Evolutionary conservation across 2,797 vertebrate species (phyloP), one percentile per base, ranked within the genome.

Genomic region (Pelochelys cantorii): DNA sequence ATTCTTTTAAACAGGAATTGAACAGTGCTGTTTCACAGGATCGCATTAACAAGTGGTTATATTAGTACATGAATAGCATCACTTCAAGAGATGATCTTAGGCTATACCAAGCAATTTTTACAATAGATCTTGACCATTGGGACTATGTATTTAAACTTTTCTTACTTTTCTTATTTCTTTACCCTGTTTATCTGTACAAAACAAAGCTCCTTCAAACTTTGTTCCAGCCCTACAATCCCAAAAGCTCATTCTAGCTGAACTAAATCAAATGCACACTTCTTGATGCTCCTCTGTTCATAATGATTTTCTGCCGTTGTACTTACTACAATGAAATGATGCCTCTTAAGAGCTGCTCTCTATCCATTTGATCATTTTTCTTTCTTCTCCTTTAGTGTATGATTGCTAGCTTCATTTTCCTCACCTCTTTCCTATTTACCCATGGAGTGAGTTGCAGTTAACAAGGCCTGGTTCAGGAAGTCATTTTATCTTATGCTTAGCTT

Each of bases 61-160:
- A 34, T 95, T 96, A 94, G 65, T 85, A 77, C 87, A 11, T 91
- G 75, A 96, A 93, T 91, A 93, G 74, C 81, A 86, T 86, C 86
- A 68, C 57, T 82, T 92, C 83, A 86, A 94, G 87, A 48, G 85
- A 82, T 91, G 56, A 86, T 94, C 94, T 94, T 93, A 84, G 52
- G 37, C 86, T 89, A 55, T n/a, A 86, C 15, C 92, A 56, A 95
- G 89, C n/a, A 81, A 56, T 56, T 93, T 71, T 88, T 87, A 93
- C 42, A 92, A 85, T 79, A 81, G 48, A 31, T 85, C 79, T 82
- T 65, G 71, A 94, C n/a, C 12, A 89, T 23, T 75, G 57, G n/a
- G 57, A 81, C 48, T 59, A 55, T 56, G 59, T 86, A 88, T 93
- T 82, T 71, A 59, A 94, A 48, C 42, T 48, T 48, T 48, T 48